Evolutionary conservation across 2,113 vertebrate species (phyloP), one percentile per base, ranked within the genome.

Genomic region (Neogobius melanostomus): DNA sequence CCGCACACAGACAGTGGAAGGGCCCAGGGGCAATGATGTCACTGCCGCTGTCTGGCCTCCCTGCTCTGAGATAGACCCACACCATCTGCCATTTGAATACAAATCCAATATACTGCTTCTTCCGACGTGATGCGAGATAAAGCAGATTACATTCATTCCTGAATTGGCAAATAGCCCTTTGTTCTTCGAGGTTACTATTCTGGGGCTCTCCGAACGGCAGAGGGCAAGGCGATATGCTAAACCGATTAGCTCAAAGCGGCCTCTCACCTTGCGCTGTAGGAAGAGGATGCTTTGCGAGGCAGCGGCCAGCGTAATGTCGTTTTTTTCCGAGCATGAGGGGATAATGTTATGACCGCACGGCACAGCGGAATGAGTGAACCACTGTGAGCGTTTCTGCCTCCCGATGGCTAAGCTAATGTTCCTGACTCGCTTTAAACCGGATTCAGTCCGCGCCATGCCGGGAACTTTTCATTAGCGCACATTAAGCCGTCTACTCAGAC

Each of bases 181-280:
- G 77, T 85, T 85, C 74, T 73, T 46, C 52, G 59, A 78, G 83
- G 80, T 89, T 85, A 77, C 75, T 79, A 80, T 87, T 89, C 77
- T 56, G 63, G 77, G 56, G 45, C 60, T 56, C 16, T 71, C 66
- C 64, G 12, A n/a, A 52, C 64, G 16, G 76, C 60, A 75, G 56
- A 68, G 76, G 47, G 80, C 42, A 50, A 83, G 86, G 28, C 74
- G 76, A 72, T 77, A 79, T 88, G 83, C 69, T 85, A 85, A 90
- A 87, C 80, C 61, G 68, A 76, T 80, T 80, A 71, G 51, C 66
- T 74, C 16, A 70, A 52, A 50, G 79, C 16, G 11, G 72, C 68
- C 80, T 60, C 71, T 86, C 75, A 76, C 76, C 81, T 82, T 60
- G 66, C 79, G 67, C 77, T 69, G 50, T 78, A 65, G 75, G 77